phyloP scores from a whole-genome alignment of 2,888 invertebrate species.

The Drosophila cracens region DNA sequence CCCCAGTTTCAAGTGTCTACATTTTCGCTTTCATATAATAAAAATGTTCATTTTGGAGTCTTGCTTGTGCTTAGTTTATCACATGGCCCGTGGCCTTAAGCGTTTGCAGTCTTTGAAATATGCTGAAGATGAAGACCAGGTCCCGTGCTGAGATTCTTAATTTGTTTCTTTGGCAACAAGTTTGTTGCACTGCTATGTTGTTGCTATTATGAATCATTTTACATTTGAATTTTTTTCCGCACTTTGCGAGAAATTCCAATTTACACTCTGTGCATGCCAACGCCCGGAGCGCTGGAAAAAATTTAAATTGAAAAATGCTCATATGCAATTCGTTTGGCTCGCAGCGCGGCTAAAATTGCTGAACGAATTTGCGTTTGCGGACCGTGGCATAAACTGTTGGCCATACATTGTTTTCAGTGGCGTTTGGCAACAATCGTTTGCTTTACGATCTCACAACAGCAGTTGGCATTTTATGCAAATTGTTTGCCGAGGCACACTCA shows the following conservation, averaged over 20 bases:
- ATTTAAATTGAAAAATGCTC: slow-evolving; percentile 75
- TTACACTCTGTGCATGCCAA: slow-evolving; percentile 40
- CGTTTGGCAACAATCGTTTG: slow-evolving; percentile 68
- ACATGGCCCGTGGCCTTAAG: slow-evolving; percentile 22
- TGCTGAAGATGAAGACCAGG: slow-evolving; percentile 21
- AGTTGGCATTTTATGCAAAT: slow-evolving; percentile 75
- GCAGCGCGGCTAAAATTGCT: slow-evolving; percentile 48
- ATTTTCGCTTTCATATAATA: not conserved
- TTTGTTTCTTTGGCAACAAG: slow-evolving; percentile 43
- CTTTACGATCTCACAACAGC: slow-evolving; percentile 71
- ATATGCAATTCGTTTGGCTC: slow-evolving; percentile 73
- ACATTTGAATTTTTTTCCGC: slow-evolving; percentile 31
- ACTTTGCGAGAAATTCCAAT: slow-evolving; percentile 56
- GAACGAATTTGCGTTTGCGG: slow-evolving; percentile 56
- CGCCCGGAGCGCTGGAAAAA: slow-evolving; percentile 50
- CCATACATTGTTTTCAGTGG: slow-evolving; percentile 58
- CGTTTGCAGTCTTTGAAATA: slow-evolving; percentile 31
- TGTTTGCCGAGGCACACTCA: slow-evolving; percentile 53
- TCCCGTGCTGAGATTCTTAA: slow-evolving; percentile 1
- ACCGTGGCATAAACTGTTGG: slow-evolving; percentile 53
- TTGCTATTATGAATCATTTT: slow-evolving; percentile 45
- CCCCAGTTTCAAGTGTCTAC: not conserved
- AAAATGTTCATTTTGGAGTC: not conserved
- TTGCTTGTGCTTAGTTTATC: slow-evolving; percentile 17
- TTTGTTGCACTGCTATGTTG: slow-evolving; percentile 38